Evolutionary conservation across 2,113 vertebrate genomes (phyloP).

Genomic region (Stercorarius parasiticus): DNA sequence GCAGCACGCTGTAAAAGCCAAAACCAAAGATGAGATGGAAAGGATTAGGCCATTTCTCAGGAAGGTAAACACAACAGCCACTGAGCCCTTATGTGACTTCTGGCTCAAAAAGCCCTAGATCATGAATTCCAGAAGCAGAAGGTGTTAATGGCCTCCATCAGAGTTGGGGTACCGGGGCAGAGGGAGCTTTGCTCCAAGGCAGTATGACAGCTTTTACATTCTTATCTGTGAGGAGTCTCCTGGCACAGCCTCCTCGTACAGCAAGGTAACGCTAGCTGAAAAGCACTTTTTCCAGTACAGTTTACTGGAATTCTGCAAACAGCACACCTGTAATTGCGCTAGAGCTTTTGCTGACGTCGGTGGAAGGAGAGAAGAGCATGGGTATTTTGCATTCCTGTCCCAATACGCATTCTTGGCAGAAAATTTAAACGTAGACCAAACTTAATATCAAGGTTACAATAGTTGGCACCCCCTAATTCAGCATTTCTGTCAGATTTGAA

Average conservation of each 20-base stretch:
- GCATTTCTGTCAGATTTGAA: neutral
- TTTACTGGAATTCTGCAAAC: neutral
- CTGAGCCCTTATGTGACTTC: neutral
- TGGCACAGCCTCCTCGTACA: neutral
- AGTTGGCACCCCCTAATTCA: neutral
- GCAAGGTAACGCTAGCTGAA: neutral
- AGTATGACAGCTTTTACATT: neutral
- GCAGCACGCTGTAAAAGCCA: neutral
- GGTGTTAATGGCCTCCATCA: neutral
- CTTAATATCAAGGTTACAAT: neutral
- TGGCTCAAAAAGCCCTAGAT: neutral
- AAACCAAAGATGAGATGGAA: neutral
- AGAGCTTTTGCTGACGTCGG: neutral
- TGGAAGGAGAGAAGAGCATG: neutral
- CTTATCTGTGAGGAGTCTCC: neutral
- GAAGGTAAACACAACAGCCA: neutral
- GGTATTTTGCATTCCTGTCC: neutral
- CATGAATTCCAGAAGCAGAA: neutral
- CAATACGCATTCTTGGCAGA: neutral
- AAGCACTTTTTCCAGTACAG: neutral
- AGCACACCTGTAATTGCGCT: neutral
- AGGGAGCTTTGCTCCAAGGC: neutral
- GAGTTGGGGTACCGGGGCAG: accelerated
- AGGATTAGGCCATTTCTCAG: neutral
- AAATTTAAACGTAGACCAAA: neutral